phyloP scores from a whole-genome alignment of 1,140 invertebrate species.

The Bradynema listronoti region DNA sequence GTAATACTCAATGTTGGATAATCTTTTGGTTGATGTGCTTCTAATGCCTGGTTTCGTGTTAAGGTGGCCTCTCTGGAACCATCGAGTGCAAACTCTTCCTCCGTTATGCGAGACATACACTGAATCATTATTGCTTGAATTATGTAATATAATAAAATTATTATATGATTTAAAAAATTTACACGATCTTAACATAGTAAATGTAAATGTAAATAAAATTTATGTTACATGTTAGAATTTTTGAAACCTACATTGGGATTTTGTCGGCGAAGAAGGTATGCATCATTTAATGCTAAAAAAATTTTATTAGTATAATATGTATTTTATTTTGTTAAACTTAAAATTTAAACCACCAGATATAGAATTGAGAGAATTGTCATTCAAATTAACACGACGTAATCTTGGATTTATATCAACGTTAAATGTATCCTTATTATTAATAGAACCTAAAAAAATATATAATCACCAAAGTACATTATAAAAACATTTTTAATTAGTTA shows the following conservation, averaged over 20 bases:
- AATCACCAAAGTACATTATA: no score
- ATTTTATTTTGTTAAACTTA: not conserved
- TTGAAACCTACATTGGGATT: not conserved
- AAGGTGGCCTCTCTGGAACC: constrained; percentile 2
- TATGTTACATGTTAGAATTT: not conserved
- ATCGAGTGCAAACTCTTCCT: constrained; percentile 1
- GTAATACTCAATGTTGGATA: no score
- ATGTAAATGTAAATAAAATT: not conserved
- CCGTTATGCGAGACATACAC: constrained; percentile 27
- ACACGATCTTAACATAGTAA: not conserved
- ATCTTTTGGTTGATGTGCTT: no score
- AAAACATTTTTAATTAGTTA: no score
- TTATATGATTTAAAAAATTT: not conserved
- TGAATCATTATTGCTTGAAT: constrained; percentile 1
- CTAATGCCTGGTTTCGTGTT: no score
- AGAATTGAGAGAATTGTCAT: not conserved
- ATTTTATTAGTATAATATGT: not conserved
- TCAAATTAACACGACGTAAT: no score
- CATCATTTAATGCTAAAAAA: not conserved
- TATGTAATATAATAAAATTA: not conserved
- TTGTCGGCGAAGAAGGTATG: not conserved
- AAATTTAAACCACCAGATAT: not conserved
- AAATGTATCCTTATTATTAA: no score
- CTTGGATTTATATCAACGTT: no score
- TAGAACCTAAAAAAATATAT: no score